These are phyloP conservation scores for Cryptocephalus moraei DNA, from an alignment of 2,888 invertebrate species.

Conservation along the genomic window DNA sequence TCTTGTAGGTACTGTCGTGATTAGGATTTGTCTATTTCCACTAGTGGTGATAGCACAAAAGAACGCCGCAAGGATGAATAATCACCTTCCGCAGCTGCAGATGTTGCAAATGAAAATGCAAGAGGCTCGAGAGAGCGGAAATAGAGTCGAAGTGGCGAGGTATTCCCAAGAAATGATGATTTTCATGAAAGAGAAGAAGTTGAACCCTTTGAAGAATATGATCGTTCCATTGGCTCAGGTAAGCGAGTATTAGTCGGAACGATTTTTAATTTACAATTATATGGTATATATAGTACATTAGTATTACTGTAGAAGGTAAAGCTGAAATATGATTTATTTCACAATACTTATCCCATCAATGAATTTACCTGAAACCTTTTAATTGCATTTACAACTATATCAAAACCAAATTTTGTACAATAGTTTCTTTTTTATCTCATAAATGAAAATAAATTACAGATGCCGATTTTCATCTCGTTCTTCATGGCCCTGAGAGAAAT, in stretches of 20 bases:
- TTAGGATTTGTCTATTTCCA: conserved; percentile 73
- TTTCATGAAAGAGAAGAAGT: conserved; percentile 72
- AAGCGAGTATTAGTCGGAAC: conserved; percentile 6
- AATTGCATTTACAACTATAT: no score
- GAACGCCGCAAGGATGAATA: conserved; percentile 71
- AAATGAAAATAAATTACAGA: conserved; percentile 32
- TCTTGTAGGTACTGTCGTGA: conserved; percentile 57
- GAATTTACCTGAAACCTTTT: no score
- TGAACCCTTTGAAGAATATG: conserved; percentile 74
- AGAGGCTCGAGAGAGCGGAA: conserved; percentile 72
- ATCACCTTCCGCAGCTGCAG: conserved; percentile 79
- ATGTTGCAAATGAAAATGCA: conserved; percentile 73
- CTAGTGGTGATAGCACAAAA: conserved; percentile 74
- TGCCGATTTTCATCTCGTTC: conserved; percentile 84
- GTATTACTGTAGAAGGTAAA: no score
- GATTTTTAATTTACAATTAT: neutral
- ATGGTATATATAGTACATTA: no score
- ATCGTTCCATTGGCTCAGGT: conserved; percentile 71
- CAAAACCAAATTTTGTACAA: no score
- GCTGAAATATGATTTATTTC: no score
- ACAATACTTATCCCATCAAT: neutral
- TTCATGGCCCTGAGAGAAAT: conserved; percentile 81
- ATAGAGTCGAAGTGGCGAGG: conserved; percentile 65
- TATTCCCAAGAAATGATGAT: conserved; percentile 67
- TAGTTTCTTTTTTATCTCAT: no score